These are phyloP conservation scores for Cebidichthys violaceus DNA, from an alignment of 2,113 vertebrate genomes.

Conservation along the genomic window DNA sequence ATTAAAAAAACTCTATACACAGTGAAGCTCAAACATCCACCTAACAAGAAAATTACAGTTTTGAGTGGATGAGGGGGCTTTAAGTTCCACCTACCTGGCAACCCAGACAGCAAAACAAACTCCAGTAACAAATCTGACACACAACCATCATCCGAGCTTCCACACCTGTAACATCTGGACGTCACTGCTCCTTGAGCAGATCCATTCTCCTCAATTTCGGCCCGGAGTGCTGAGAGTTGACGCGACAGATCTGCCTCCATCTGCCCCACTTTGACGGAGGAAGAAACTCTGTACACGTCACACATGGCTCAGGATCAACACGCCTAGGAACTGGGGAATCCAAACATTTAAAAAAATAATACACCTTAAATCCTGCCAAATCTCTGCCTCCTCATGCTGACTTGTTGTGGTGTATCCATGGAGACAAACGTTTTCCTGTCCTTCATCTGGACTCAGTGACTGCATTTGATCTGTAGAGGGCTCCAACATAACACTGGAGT, in stretches of 20 bases:
- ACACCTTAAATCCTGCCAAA: neutral
- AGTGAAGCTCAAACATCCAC: neutral
- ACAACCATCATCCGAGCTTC: neutral
- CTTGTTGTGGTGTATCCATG: conserved; percentile 71
- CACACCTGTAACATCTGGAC: conserved; percentile 69
- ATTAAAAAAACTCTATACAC: neutral
- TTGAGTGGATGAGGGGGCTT: neutral
- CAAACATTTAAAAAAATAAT: neutral
- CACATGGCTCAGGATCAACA: conserved; percentile 65
- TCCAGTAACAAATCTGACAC: neutral
- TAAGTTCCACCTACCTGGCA: neutral
- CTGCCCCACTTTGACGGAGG: conserved; percentile 79
- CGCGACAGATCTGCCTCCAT: conserved; percentile 82
- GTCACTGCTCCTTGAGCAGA: conserved; percentile 32
- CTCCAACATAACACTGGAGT: conserved; percentile 25
- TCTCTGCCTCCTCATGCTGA: conserved; percentile 17
- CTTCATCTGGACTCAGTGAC: conserved; percentile 4
- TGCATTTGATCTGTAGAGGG: conserved; percentile 64
- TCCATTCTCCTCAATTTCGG: conserved; percentile 75
- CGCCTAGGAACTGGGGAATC: neutral
- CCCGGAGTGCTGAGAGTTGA: conserved; percentile 77
- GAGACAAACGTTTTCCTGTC: conserved; percentile 43
- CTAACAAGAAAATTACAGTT: neutral
- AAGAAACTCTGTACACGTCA: conserved; percentile 75
- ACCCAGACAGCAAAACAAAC: neutral